A percentile compares a stretch with the other conserved stretches of the same genome.
Conservation (phyloP, 2,113 vertebrate species). For the Ciconia stormi region DNA sequence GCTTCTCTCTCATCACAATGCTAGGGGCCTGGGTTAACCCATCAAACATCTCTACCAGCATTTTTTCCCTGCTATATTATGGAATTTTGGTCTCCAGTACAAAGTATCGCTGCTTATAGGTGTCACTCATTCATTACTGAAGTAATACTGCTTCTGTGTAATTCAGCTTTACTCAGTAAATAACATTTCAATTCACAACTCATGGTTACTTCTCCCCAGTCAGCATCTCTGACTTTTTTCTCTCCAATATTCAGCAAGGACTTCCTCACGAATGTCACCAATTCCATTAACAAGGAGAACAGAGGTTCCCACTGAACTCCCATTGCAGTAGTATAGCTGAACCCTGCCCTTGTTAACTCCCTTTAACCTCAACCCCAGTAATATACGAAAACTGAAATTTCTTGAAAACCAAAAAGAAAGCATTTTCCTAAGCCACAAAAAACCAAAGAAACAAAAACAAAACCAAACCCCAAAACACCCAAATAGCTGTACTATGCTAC, state of each 20-base stretch:
- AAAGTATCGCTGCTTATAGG: neutral
- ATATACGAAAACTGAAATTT: neutral
- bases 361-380: neutral
- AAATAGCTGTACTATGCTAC: neutral
- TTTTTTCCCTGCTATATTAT: neutral
- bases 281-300: neutral
- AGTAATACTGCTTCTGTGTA: neutral
- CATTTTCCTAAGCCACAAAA: neutral
- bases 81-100: neutral
- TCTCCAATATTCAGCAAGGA: neutral
- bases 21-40: neutral
- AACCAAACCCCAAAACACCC: too few species aligned
- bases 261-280: neutral
- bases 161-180: neutral
- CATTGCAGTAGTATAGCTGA: neutral
- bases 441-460: rapidly evolving
- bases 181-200: neutral
- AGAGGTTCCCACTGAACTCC: neutral
- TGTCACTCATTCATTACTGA: neutral
- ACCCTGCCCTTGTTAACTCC: neutral
- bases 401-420: neutral
- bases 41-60: neutral
- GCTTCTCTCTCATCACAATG: neutral
- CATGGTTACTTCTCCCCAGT: neutral
- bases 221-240: neutral